Evolutionary conservation across 2,888 invertebrate genomes (phyloP).

Genomic region (Tetheella fluctuosa): DNA sequence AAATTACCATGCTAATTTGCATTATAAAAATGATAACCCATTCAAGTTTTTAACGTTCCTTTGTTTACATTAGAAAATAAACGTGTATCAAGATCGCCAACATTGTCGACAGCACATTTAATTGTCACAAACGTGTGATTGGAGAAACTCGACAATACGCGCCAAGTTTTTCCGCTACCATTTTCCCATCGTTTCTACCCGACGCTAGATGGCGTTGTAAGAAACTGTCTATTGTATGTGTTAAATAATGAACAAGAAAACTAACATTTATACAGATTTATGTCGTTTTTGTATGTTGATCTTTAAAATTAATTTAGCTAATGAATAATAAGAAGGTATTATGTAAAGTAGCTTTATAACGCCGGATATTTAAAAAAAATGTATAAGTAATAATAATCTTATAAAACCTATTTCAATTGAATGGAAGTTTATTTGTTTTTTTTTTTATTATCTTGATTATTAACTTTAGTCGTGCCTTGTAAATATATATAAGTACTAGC

Average conservation of each 20-base stretch:
- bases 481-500: too few species aligned
- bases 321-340: too few species aligned
- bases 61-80: constrained; percentile 24
- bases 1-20: neutral
- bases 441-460: too few species aligned
- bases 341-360: too few species aligned
- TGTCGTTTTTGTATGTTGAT: neutral
- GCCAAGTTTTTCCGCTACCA: constrained; percentile 43
- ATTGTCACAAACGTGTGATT: constrained; percentile 11
- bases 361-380: too few species aligned
- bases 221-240: constrained; percentile 37
- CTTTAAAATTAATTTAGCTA: neutral
- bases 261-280: neutral
- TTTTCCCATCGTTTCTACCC: constrained; percentile 68
- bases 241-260: constrained; percentile 22
- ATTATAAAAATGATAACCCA: neutral
- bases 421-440: too few species aligned
- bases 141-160: constrained; percentile 31
- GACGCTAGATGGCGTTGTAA: constrained; percentile 66
- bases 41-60: neutral
- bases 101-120: constrained; percentile 21
- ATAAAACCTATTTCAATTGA: too few species aligned
- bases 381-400: too few species aligned
- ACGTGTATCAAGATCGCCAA: constrained; percentile 37
- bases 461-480: too few species aligned